These are phyloP conservation scores for Osmoderma eremita DNA, from an alignment of 2,888 invertebrate species.

Conservation along the genomic window DNA sequence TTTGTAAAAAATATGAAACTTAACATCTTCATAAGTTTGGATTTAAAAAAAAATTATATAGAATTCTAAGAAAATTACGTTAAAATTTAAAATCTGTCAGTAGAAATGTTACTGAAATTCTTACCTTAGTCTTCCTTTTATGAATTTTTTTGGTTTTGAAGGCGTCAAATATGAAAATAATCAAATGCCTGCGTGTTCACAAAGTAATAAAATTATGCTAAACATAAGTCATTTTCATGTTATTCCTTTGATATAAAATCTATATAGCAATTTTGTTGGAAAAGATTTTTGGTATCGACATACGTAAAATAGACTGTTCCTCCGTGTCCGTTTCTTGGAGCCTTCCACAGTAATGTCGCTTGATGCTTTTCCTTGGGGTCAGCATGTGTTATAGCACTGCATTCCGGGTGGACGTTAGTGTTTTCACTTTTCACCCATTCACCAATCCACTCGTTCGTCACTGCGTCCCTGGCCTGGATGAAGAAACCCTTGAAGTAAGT, in stretches of 20 bases:
- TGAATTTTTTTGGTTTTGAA: no score
- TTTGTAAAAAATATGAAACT: background rate
- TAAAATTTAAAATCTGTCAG: no score
- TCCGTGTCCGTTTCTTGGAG: slow-evolving; percentile 73
- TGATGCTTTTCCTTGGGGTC: slow-evolving; percentile 79
- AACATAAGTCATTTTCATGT: no score
- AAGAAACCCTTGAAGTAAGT: slow-evolving; percentile 84
- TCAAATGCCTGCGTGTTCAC: no score
- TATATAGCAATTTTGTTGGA: background rate
- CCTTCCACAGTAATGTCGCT: slow-evolving; percentile 79
- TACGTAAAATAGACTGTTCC: slow-evolving; percentile 82
- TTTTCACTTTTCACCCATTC: slow-evolving; percentile 78
- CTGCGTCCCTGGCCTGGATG: slow-evolving; percentile 80
- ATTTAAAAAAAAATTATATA: no score
- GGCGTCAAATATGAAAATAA: no score
- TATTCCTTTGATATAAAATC: no score
- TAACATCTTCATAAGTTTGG: no score
- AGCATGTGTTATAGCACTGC: slow-evolving; percentile 81
- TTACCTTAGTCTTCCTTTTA: no score
- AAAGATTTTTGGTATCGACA: slow-evolving; percentile 61
- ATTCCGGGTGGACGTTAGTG: slow-evolving; percentile 81
- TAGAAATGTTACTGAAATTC: no score
- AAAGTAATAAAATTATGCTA: no score
- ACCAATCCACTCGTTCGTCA: slow-evolving; percentile 80
- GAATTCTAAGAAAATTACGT: no score